phyloP scores from a whole-genome alignment of 2,797 vertebrate species.

The Lacerta agilis region DNA sequence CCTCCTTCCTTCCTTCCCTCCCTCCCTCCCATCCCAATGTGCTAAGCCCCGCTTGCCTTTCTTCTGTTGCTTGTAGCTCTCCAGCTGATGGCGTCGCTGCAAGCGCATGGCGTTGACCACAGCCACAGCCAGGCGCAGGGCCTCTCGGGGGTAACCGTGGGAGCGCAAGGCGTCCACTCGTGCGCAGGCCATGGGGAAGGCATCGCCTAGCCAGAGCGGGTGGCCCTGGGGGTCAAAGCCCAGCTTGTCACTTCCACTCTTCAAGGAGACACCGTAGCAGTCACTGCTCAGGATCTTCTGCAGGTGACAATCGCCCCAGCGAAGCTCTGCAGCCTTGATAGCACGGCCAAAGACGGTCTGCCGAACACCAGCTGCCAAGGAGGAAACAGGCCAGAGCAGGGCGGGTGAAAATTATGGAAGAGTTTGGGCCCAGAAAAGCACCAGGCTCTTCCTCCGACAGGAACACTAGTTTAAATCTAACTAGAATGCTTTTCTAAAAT shows the following conservation, averaged over 20 bases:
- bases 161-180: slow-evolving; percentile 76
- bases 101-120: slow-evolving; percentile 72
- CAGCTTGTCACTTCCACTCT: slow-evolving; percentile 58
- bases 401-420: no score
- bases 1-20: background rate
- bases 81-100: slow-evolving; percentile 73
- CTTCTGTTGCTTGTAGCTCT: slow-evolving; percentile 74
- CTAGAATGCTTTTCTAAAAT: no score
- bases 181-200: slow-evolving; percentile 76
- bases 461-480: background rate
- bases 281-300: slow-evolving; percentile 72
- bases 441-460: no score
- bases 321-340: slow-evolving; percentile 71
- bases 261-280: slow-evolving; percentile 58
- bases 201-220: slow-evolving; percentile 75
- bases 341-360: slow-evolving; percentile 74
- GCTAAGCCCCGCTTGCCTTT: slow-evolving; percentile 65
- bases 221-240: slow-evolving; percentile 75
- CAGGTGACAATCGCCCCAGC: slow-evolving; percentile 73
- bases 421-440: background rate
- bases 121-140: slow-evolving; percentile 72
- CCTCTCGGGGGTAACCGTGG: slow-evolving; percentile 74
- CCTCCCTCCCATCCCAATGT: background rate
- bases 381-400: background rate
- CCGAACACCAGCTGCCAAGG: slow-evolving; percentile 29